These are phyloP conservation scores for Melanotus villosus DNA, from an alignment of 2,888 invertebrate species.

Conservation along the genomic window DNA sequence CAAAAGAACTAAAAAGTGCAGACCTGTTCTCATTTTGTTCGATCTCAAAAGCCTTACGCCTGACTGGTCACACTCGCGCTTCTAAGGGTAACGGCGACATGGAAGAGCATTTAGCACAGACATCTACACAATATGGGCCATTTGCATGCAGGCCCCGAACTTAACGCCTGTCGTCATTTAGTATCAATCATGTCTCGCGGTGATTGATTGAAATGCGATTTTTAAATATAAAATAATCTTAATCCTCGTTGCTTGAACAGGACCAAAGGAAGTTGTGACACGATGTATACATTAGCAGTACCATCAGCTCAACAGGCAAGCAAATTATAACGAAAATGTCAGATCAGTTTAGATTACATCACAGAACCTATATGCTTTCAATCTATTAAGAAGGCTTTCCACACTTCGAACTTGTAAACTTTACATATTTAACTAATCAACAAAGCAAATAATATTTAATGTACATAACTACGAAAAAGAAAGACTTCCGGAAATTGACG, in stretches of 20 bases:
- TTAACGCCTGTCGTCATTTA: slow-evolving; percentile 33
- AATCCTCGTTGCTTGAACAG: slow-evolving; percentile 14
- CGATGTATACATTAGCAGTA: neutral
- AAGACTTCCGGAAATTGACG: no score
- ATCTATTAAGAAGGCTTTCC: no score
- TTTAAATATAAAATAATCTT: slow-evolving; percentile 37
- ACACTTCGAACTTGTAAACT: no score
- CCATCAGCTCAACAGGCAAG: neutral
- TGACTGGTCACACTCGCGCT: slow-evolving; percentile 29
- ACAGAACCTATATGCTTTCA: no score
- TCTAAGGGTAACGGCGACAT: slow-evolving; percentile 35
- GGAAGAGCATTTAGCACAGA: slow-evolving; percentile 36
- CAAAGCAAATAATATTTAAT: no score
- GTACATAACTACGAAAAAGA: no score
- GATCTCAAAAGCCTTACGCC: slow-evolving; percentile 24
- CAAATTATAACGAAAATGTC: no score
- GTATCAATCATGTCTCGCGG: slow-evolving; percentile 33
- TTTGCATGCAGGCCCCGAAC: slow-evolving; percentile 37
- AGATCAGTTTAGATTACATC: neutral
- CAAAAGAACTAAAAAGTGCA: slow-evolving; percentile 19
- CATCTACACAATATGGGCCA: slow-evolving; percentile 37
- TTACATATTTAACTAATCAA: no score
- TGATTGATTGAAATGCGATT: slow-evolving; percentile 35
- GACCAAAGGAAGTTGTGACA: neutral
- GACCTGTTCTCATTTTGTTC: slow-evolving; percentile 25